Evolutionary conservation across 2,113 vertebrate genomes (phyloP).

Genomic region (Tachycineta bicolor): DNA sequence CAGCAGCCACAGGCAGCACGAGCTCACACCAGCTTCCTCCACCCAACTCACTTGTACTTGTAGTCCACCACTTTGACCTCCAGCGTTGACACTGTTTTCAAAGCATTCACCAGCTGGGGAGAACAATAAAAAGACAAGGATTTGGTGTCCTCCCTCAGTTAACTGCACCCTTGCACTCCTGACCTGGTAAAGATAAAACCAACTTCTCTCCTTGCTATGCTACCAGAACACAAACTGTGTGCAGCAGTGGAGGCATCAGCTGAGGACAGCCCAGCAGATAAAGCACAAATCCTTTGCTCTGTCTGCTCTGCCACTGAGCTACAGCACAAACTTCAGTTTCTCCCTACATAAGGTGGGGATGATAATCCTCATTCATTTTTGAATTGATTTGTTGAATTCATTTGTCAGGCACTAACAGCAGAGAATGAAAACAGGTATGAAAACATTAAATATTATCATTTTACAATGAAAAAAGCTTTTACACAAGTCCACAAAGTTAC

Average conservation of each 20-base stretch:
- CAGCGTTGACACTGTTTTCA: slow-evolving; percentile 89
- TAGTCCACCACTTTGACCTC: slow-evolving; percentile 94
- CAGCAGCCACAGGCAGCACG: neutral
- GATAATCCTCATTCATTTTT: neutral
- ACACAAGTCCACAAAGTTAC: neutral
- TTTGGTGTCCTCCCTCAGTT: neutral
- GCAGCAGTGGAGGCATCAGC: neutral
- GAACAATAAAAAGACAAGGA: slow-evolving; percentile 27
- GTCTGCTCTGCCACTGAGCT: neutral
- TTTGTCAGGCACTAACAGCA: neutral
- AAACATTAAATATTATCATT: neutral
- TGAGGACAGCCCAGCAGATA: neutral
- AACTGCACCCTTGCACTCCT: neutral
- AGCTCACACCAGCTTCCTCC: neutral
- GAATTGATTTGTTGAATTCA: too few species aligned
- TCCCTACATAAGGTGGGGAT: neutral
- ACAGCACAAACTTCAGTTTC: neutral
- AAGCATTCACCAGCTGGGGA: slow-evolving; percentile 87
- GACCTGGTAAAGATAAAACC: neutral
- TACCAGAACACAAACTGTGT: neutral
- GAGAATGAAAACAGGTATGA: neutral
- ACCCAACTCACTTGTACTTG: slow-evolving; percentile 86
- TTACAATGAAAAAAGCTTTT: neutral
- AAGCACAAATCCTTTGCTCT: neutral
- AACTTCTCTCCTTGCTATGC: neutral